Base-by-base conservation (phyloP, 2,888 invertebrate genomes). In the Globia sparganii region DNA sequence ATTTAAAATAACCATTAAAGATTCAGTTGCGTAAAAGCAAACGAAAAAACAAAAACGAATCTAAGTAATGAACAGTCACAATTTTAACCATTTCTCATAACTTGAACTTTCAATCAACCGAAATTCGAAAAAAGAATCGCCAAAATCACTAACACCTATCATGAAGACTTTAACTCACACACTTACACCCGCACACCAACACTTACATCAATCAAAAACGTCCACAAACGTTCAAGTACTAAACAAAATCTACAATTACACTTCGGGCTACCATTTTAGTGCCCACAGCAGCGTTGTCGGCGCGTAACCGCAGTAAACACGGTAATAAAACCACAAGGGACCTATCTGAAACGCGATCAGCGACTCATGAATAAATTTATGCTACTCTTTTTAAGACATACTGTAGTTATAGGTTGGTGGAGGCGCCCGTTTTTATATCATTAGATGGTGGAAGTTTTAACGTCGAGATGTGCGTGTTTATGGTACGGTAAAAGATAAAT, bases 301-400 rank as follows among this genome's bases (percentile, higher is more conserved):
- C 74, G 74, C 59, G 79, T 74, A 58, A 40, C 81, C 77, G 80
- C 80, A 76, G 87, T 88, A 89, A 88, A 91, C 92, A 92, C 84
- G 82, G 87, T 88, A 89, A 91, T 92, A 92, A 92, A 91, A 91
- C 89, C 88, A 72, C 87, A 84, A 86, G 87, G 89, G 87, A 85
- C 88, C 87, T 90, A 90, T 89, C 91, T 87, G 81, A 65, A 87
- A 87, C 84, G 82, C 91, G 92, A 92, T 92, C 92, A 90, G 90
- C 86, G 89, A 77, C 88, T 91, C 92, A 92, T 92, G 92, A 91
- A 92, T 92, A 92, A 91, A 91, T 92, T 92, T 92, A 89, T 89
- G 85, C 67, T 72, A 83, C 59, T 82, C 86, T 84, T 79, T 84
- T 86, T 72, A 82, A 77, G 74, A 83, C 69, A 70, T 40, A 43